Percentiles rank a stretch among this genome's conserved stretches.
Conservation (phyloP, 2,797 vertebrate species). For the Botia kubotai region DNA sequence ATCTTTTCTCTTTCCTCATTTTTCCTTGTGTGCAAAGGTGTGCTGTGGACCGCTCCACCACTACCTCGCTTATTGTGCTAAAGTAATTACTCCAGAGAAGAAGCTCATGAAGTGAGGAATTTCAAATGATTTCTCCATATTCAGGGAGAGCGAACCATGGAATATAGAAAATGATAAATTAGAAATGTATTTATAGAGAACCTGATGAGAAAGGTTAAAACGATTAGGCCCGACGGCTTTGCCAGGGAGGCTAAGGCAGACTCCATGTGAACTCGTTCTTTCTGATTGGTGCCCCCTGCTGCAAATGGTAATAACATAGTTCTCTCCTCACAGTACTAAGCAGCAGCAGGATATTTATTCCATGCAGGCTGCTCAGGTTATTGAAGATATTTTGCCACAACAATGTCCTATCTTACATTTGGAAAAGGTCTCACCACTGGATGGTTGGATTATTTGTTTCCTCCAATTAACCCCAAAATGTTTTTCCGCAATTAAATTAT, state of each 20-base stretch:
- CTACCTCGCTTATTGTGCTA: conserved; percentile 78
- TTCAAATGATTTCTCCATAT: conserved; percentile 82
- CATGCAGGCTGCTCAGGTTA: conserved; percentile 30
- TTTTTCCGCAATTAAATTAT: conserved; percentile 56
- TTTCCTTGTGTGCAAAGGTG: conserved; percentile 55
- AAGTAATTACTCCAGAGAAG: conserved; percentile 82
- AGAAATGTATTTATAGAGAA: conserved; percentile 79
- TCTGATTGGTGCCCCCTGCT: conserved; percentile 50
- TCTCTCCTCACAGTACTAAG: conserved; percentile 30
- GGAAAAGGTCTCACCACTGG: conserved; percentile 27
- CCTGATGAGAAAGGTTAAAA: conserved; percentile 73
- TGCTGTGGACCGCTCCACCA: conserved; percentile 70
- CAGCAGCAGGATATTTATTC: conserved; percentile 33
- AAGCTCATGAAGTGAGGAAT: conserved; percentile 83
- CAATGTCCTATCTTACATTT: conserved; percentile 23
- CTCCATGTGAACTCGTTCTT: conserved; percentile 46
- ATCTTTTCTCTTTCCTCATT: conserved; percentile 29
- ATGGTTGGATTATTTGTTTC: conserved; percentile 11
- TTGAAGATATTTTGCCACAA: conserved; percentile 36
- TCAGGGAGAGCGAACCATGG: conserved; percentile 74
- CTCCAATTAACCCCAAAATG: conserved; percentile 27
- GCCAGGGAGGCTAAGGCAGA: conserved; percentile 57
- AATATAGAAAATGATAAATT: conserved; percentile 82
- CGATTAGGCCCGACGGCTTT: conserved; percentile 74
- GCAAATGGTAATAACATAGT: conserved; percentile 39